Percentiles rank a stretch among this genome's conserved stretches.
phyloP scores from a whole-genome alignment of 2,888 invertebrate genomes.

The Pocota personata region DNA sequence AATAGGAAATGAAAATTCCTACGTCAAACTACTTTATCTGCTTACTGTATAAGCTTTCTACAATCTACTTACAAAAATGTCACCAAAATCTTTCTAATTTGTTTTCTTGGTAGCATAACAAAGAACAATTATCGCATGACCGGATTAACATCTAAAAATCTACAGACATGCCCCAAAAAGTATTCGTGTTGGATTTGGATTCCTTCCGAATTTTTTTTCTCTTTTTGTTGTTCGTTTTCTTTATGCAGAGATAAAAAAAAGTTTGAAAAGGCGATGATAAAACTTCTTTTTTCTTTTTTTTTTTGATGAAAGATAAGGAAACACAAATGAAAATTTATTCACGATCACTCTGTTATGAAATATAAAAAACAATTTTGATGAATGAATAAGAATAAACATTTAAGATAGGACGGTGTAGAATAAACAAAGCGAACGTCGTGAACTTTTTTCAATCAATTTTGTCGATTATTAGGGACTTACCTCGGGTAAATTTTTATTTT shows the following conservation, averaged over 20 bases:
- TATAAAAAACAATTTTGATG: not conserved
- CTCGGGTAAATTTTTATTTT: conserved; percentile 18
- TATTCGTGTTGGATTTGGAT: conserved; percentile 28
- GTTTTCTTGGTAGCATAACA: conserved; percentile 6
- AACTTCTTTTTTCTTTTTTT: not conserved
- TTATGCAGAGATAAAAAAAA: conserved; percentile 21
- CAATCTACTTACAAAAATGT: conserved; percentile 9
- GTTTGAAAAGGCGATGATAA: conserved; percentile 5
- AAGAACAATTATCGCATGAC: conserved; percentile 38
- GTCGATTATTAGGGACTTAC: conserved; percentile 22
- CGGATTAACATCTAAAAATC: conserved; percentile 24
- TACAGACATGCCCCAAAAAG: conserved; percentile 47
- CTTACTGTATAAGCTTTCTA: not conserved
- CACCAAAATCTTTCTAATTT: not conserved
- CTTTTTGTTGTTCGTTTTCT: not conserved
- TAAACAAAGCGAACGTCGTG: conserved; percentile 43
- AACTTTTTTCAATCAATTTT: not conserved
- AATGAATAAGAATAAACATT: conserved; percentile 5
- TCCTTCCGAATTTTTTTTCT: conserved; percentile 1
- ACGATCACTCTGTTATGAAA: not conserved
- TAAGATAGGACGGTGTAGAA: not conserved
- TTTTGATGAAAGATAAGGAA: not conserved
- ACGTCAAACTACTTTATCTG: not conserved
- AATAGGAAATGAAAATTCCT: not conserved
- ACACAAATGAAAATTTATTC: not conserved